These are phyloP conservation scores for Caradrina clavipalpis DNA, from an alignment of 2,888 invertebrate genomes.

Conservation along the genomic window DNA sequence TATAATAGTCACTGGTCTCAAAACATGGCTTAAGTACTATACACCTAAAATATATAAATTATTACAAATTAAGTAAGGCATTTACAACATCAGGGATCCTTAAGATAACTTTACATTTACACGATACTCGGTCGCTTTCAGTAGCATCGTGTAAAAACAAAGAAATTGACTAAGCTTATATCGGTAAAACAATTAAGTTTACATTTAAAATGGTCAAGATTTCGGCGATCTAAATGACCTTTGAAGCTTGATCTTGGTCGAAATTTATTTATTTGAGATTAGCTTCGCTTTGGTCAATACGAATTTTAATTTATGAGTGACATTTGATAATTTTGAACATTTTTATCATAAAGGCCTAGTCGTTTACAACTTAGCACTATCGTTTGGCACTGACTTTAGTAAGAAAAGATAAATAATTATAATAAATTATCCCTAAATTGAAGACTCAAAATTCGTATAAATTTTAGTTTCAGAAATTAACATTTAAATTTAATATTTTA, in stretches of 20 bases:
- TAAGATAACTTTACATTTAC: constrained; percentile 88
- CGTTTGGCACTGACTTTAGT: constrained; percentile 89
- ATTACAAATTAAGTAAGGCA: constrained; percentile 91
- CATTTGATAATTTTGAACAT: constrained; percentile 82
- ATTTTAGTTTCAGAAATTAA: constrained; percentile 80
- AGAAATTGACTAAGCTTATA: constrained; percentile 90
- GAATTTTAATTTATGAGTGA: constrained; percentile 73
- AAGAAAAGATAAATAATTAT: constrained; percentile 75
- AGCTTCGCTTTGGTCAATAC: constrained; percentile 85
- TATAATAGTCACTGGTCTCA: constrained; percentile 91
- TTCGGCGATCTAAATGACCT: constrained; percentile 89
- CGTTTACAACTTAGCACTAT: constrained; percentile 89
- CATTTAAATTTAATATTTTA: constrained; percentile 81
- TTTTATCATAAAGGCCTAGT: constrained; percentile 85
- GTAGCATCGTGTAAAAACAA: constrained; percentile 89
- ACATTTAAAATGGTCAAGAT: constrained; percentile 90
- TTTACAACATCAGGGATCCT: constrained; percentile 90
- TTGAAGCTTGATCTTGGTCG: constrained; percentile 78
- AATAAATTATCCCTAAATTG: constrained; percentile 82
- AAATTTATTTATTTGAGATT: constrained; percentile 61
- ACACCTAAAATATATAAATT: constrained; percentile 91
- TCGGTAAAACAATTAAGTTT: constrained; percentile 89
- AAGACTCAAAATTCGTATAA: constrained; percentile 78
- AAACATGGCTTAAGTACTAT: constrained; percentile 91
- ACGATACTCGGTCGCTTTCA: constrained; percentile 83